A percentile compares a stretch with the other conserved stretches of the same genome.
Evolutionary conservation across 1,140 invertebrate genomes (phyloP).

Genomic region (Sarcophaga peregrina): DNA sequence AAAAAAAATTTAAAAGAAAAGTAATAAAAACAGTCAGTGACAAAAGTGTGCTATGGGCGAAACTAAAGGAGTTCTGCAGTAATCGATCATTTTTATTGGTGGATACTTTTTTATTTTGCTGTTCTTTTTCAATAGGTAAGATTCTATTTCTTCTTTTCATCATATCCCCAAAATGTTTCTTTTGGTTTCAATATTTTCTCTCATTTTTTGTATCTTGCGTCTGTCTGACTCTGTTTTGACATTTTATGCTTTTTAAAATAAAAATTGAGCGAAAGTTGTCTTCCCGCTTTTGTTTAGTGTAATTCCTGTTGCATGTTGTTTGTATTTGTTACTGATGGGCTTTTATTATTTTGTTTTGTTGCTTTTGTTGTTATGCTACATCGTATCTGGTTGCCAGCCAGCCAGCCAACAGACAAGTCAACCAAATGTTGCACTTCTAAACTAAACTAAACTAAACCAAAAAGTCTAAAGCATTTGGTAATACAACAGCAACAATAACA

Average conservation of each 20-base stretch:
- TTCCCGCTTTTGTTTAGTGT: constrained; percentile 34
- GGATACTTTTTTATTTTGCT: neutral
- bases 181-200: neutral
- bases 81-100: neutral
- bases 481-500: neutral
- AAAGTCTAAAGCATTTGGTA: neutral
- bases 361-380: neutral
- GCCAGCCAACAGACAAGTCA: constrained; percentile 2
- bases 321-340: neutral
- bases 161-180: constrained; percentile 30
- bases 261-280: constrained; percentile 30
- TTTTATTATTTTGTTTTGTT: too few relatives aligned
- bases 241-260: neutral
- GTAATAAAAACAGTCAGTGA: too few relatives aligned
- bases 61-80: too few relatives aligned
- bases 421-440: constrained; percentile 23
- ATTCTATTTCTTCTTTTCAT: constrained; percentile 8
- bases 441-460: neutral
- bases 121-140: constrained; percentile 14
- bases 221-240: constrained; percentile 22
- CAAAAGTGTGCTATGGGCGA: too few relatives aligned
- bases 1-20: too few relatives aligned
- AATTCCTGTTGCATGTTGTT: constrained; percentile 33
- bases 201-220: neutral
- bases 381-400: constrained; percentile 8